Base-by-base conservation (phyloP, 2,113 vertebrate species). In the Nothobranchius furzeri region DNA sequence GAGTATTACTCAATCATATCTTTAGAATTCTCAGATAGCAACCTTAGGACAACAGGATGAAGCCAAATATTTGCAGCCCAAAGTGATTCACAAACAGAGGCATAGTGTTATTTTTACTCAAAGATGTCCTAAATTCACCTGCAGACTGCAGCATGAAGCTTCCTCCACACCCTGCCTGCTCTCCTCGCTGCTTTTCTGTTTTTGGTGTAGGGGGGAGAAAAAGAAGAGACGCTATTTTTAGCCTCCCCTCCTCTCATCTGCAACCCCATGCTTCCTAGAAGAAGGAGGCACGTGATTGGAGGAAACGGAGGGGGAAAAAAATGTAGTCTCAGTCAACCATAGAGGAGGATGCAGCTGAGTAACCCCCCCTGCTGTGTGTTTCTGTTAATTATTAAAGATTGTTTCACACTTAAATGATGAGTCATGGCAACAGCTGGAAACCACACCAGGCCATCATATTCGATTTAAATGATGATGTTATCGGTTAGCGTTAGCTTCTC, bases 211-310 rank as follows among this genome's bases (percentile, higher is more conserved):
- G 11, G 48, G 45, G 15, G 12, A 35, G 45, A 53, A 65, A 64
- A 69, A 59, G 70, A 82, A 69, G 45, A 47, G 43, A 60, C 17
- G 77, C 81, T 90, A 89, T 89, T 88, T 89, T 85, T 87, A 89
- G 79, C 75, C n/a, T 63, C 50, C 52, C 57, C 63, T 79, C 65
- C 75, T 79, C 76, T 87, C 85, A 83, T 87, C 88, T 88, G 78
- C 82, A 85, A 87, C 84, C 66, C 68, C 72, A 52, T 20, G 52
- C 82, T 88, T 85, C 78, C 79, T 81, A 35, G 81, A 85, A 82
- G 83, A 82, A 80, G 69, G 71, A 68, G 78, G 47, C 81, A 81
- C 40, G 66, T 87, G 82, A 88, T 79, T 78, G 81, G 85, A 78
- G 70, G 75, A 78, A 81, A 53, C 58, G 60, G 64, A 61, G 59